These are phyloP conservation scores for Poecilia velifera DNA, from an alignment of 2,797 vertebrate species.

Conservation along the genomic window DNA sequence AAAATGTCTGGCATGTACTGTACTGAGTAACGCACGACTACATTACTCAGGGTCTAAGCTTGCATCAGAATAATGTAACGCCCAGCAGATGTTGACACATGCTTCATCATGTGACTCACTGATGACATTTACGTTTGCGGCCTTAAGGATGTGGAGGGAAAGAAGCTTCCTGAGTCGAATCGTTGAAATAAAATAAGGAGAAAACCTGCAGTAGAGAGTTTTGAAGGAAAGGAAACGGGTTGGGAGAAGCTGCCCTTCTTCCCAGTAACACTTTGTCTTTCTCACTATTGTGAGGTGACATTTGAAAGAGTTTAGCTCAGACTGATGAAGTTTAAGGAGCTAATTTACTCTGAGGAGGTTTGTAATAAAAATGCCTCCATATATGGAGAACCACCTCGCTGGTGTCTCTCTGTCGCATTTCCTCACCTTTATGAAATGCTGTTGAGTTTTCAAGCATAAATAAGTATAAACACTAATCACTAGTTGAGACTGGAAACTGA, in stretches of 20 bases:
- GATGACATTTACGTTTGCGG: background rate
- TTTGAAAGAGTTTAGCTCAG: background rate
- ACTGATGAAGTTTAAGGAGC: background rate
- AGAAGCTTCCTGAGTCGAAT: slow-evolving; percentile 1
- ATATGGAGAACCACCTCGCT: background rate
- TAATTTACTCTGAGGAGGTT: background rate
- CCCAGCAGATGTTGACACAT: background rate
- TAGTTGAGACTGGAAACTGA: background rate
- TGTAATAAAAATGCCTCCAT: background rate
- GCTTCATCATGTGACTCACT: slow-evolving; percentile 1
- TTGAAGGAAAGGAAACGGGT: background rate
- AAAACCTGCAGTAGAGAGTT: background rate
- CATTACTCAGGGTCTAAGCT: background rate
- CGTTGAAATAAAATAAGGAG: background rate
- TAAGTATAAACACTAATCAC: background rate
- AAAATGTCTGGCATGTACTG: background rate
- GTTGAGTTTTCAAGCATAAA: background rate
- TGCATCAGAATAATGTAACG: background rate
- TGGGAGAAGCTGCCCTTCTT: background rate
- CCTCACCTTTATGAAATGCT: background rate
- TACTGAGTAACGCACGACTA: background rate
- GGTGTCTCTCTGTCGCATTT: background rate
- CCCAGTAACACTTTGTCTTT: background rate
- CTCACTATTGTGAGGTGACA: background rate
- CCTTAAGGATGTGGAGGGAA: background rate